Evolutionary conservation across 1,140 invertebrate genomes (phyloP).

Genomic region (Hypothenemus hampei): DNA sequence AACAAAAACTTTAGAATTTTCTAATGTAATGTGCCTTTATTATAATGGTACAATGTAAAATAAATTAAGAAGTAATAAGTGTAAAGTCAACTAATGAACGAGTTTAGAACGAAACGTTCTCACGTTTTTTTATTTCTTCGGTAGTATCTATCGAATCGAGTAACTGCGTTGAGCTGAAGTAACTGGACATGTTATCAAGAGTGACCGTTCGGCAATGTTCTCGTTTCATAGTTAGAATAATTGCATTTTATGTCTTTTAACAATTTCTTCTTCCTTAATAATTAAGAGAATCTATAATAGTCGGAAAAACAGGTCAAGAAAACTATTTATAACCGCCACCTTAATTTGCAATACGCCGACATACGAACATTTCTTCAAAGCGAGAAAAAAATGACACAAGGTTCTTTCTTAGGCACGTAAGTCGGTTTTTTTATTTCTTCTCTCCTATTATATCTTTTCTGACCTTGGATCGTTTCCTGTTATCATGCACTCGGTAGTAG

Average conservation of each 20-base stretch:
- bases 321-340: too few relatives aligned
- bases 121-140: conserved; percentile 8
- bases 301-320: background rate
- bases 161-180: background rate
- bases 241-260: background rate
- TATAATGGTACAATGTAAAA: too few relatives aligned
- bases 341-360: too few relatives aligned
- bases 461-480: conserved; percentile 23
- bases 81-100: conserved; percentile 1
- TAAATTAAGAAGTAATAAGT: conserved; percentile 3
- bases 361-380: conserved; percentile 9
- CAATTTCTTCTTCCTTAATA: too few relatives aligned
- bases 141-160: too few relatives aligned
- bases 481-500: too few relatives aligned
- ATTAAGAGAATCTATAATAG: background rate
- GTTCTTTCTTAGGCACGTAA: conserved; percentile 11
- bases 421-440: conserved; percentile 15
- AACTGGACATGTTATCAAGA: conserved; percentile 3
- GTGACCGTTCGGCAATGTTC: background rate
- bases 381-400: background rate
- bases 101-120: background rate
- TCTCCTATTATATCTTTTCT: conserved; percentile 1
- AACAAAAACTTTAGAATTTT: too few relatives aligned
- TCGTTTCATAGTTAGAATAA: background rate
- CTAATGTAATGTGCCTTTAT: too few relatives aligned